Evolutionary conservation across 1,140 invertebrate species (phyloP).

Genomic region (Bombus waltoni): DNA sequence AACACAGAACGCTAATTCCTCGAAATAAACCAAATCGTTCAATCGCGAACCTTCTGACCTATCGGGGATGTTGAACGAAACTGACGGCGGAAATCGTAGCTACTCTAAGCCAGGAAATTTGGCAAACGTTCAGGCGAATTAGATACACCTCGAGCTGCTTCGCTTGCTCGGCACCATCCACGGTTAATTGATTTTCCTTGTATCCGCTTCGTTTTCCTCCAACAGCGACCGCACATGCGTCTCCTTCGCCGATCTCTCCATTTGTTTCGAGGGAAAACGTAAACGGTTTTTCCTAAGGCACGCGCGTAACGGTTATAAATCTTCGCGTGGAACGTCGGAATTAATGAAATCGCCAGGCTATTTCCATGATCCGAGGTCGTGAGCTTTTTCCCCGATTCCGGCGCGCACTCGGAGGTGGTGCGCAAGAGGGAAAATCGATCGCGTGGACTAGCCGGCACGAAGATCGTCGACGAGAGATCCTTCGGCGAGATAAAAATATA

Average conservation of each 20-base stretch:
- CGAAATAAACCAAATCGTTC: not conserved
- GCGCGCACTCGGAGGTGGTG: no score
- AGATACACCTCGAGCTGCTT: not conserved
- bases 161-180: not conserved
- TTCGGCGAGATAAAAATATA: conserved; percentile 20
- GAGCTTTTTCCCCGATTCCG: not conserved
- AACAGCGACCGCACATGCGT: not conserved
- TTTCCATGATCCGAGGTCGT: not conserved
- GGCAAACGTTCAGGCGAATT: not conserved
- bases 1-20: not conserved
- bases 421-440: conserved; percentile 1
- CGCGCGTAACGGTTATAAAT: conserved; percentile 8
- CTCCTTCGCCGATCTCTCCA: conserved; percentile 2
- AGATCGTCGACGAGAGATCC: conserved; percentile 10
- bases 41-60: not conserved
- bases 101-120: not conserved
- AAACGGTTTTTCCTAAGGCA: conserved; percentile 6
- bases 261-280: not conserved
- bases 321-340: not conserved
- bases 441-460: not conserved
- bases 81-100: not conserved
- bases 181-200: conserved; percentile 25
- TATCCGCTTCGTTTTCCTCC: not conserved
- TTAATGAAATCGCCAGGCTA: conserved; percentile 23
- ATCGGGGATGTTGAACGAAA: not conserved